Conservation (phyloP, 2,797 vertebrate genomes). For the Spinus olivaceus region DNA sequence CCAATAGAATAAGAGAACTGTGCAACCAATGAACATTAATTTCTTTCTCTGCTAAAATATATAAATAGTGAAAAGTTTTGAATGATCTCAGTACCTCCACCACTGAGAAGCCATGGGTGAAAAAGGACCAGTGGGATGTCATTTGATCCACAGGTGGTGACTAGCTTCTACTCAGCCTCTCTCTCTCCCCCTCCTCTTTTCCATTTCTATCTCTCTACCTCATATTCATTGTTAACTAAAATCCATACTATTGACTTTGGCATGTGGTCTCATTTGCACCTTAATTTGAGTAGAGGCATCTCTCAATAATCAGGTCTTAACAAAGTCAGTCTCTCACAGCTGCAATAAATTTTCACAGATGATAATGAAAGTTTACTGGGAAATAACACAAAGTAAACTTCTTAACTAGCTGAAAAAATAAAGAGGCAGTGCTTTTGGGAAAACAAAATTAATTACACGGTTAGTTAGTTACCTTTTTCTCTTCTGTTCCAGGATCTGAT, state of each 20-base stretch:
- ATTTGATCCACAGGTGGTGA: neutral
- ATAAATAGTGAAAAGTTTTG: neutral
- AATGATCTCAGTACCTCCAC: neutral
- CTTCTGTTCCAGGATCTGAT: slow-evolving; percentile 35
- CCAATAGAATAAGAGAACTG: neutral
- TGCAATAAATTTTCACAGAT: neutral
- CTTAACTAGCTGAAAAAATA: neutral
- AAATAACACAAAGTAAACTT: neutral
- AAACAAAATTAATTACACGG: neutral
- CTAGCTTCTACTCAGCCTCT: neutral
- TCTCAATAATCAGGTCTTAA: neutral
- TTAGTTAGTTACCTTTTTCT: slow-evolving; percentile 67
- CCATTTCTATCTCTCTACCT: neutral
- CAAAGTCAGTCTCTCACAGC: neutral
- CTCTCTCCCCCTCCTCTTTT: neutral
- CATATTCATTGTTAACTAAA: neutral
- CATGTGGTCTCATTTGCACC: neutral
- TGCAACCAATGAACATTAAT: neutral
- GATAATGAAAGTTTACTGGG: neutral
- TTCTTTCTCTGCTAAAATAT: neutral
- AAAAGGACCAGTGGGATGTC: neutral
- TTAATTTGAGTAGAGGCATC: neutral
- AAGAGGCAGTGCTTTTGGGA: neutral
- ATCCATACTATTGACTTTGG: neutral
- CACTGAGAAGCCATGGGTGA: neutral